phyloP scores from a whole-genome alignment of 2,797 vertebrate species.

The Parotocinclus haroldoi region DNA sequence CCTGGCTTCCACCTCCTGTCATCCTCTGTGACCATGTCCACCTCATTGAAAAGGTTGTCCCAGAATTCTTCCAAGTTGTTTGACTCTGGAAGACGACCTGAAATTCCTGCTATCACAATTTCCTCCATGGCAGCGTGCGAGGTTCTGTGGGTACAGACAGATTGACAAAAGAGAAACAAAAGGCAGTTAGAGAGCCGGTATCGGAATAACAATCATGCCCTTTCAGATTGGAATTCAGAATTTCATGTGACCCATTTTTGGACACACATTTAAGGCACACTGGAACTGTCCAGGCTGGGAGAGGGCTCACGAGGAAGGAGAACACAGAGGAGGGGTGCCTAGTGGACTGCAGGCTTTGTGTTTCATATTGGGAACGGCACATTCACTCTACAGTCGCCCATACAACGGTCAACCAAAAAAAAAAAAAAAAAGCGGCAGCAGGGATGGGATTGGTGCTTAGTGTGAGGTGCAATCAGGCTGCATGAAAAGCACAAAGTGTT shows the following conservation, averaged over 20 bases:
- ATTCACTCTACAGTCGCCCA: conserved; percentile 39
- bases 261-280: conserved; percentile 9
- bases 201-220: conserved; percentile 3
- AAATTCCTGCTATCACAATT: conserved; percentile 91
- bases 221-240: conserved; percentile 6
- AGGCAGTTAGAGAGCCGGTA: conserved; percentile 4
- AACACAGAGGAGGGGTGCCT: background rate
- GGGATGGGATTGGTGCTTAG: conserved; percentile 40
- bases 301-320: conserved; percentile 4
- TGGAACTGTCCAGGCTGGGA: conserved; percentile 17
- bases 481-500: conserved; percentile 38
- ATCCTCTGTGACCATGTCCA: conserved; percentile 98
- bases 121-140: conserved; percentile 82
- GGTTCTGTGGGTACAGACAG: conserved; percentile 54
- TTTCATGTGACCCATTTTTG: conserved; percentile 24
- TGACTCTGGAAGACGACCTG: conserved; percentile 87
- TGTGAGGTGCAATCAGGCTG: conserved; percentile 31
- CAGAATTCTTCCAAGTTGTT: conserved; percentile 93
- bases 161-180: background rate
- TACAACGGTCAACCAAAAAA: conserved; percentile 6
- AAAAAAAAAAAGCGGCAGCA: conserved; percentile 31
- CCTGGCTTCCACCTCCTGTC: conserved; percentile 93
- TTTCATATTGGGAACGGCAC: conserved; percentile 38
- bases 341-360: conserved; percentile 33
- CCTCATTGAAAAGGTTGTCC: conserved; percentile 88